These are phyloP conservation scores for Thamnaconus septentrionalis DNA, from an alignment of 2,113 vertebrate genomes.

Conservation along the genomic window DNA sequence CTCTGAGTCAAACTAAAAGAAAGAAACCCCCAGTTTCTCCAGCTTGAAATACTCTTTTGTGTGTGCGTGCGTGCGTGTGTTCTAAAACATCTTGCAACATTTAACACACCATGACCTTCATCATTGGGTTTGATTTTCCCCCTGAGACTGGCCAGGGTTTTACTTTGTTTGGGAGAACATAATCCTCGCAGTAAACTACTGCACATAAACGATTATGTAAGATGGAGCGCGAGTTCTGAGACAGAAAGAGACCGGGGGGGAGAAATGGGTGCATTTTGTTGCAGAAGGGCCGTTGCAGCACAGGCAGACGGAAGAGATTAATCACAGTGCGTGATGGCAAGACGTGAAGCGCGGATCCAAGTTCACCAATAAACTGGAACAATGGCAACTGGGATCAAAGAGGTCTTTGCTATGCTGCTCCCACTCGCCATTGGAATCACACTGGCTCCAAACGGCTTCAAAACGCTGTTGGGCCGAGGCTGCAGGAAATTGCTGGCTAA, in stretches of 20 bases:
- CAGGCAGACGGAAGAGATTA: conserved; percentile 44
- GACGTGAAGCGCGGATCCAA: too few species aligned
- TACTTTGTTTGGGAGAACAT: conserved; percentile 8
- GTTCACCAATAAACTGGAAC: not conserved
- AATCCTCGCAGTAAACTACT: conserved; percentile 1
- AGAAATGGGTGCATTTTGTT: too few species aligned
- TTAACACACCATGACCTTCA: not conserved
- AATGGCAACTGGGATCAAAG: not conserved
- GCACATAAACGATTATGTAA: not conserved
- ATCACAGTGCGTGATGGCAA: not conserved
- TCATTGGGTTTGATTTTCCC: not conserved
- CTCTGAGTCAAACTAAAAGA: conserved; percentile 21
- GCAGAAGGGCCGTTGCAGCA: too few species aligned
- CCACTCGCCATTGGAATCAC: too few species aligned
- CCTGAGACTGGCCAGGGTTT: conserved; percentile 3
- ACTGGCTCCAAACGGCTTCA: too few species aligned
- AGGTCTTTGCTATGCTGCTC: too few species aligned
- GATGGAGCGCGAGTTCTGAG: too few species aligned
- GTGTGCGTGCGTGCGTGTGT: not conserved
- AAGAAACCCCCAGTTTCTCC: conserved; percentile 9
- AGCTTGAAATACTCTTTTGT: not conserved
- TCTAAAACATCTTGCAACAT: not conserved
- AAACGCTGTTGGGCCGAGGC: conserved; percentile 1
- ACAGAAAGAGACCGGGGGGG: too few species aligned
- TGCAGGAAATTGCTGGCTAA: conserved; percentile 37